Percentiles rank a stretch among this genome's conserved stretches.
phyloP scores from a whole-genome alignment of 1,140 invertebrate genomes.

The Tyrophagus putrescentiae region DNA sequence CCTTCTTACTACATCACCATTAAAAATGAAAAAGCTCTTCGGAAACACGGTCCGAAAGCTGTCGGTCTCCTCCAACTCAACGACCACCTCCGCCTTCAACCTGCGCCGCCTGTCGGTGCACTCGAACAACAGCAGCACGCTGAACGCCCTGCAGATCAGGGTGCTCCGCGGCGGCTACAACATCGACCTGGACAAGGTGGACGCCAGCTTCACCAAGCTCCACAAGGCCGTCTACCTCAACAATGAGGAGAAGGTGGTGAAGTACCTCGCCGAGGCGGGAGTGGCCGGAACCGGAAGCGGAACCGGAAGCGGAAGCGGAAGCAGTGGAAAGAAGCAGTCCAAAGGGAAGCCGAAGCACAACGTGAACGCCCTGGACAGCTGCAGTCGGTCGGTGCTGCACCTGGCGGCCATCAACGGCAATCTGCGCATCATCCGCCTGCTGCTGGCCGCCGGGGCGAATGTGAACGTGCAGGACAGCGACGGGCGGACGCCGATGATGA shows the following conservation, averaged over 20 bases:
- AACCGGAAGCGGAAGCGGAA: too few relatives aligned
- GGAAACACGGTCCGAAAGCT: background rate
- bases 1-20: too few relatives aligned
- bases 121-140: background rate
- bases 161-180: slow-evolving; percentile 23
- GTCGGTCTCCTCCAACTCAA: slow-evolving; percentile 3
- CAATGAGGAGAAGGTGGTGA: slow-evolving; percentile 16
- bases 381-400: slow-evolving; percentile 45
- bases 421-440: slow-evolving; percentile 49
- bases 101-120: background rate
- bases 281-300: too few relatives aligned
- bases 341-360: slow-evolving; percentile 32
- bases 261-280: background rate
- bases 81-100: background rate
- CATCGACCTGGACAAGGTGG: slow-evolving; percentile 23
- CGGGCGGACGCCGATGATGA: slow-evolving; percentile 35
- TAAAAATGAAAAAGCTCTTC: slow-evolving; percentile 23
- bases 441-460: slow-evolving; percentile 56
- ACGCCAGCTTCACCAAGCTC: slow-evolving; percentile 22
- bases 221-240: slow-evolving; percentile 22
- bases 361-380: slow-evolving; percentile 34
- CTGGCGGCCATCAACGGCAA: slow-evolving; percentile 61
- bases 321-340: too few relatives aligned
- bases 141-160: slow-evolving; percentile 6
- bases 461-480: slow-evolving; percentile 35